Conservation (phyloP, 2,113 vertebrate species). For the Euleptes europaea region DNA sequence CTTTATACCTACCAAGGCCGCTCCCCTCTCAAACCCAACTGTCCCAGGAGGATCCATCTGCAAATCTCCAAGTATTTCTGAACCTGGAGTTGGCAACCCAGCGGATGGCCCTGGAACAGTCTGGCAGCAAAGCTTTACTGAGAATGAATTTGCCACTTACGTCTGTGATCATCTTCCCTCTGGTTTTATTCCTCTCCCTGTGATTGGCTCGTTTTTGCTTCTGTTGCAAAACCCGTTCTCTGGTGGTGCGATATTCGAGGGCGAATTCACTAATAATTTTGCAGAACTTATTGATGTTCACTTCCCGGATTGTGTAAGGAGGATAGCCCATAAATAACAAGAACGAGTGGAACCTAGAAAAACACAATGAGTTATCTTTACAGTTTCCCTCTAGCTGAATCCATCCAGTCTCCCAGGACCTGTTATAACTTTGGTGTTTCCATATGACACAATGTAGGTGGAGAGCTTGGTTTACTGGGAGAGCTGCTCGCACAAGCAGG, state of each 20-base stretch:
- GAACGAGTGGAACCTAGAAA: constrained; percentile 93
- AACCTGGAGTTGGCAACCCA: too few species aligned
- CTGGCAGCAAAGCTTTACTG: background rate
- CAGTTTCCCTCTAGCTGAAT: background rate
- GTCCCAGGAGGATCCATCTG: too few species aligned
- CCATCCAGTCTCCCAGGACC: background rate
- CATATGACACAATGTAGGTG: background rate
- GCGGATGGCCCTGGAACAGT: too few species aligned
- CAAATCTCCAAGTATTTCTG: too few species aligned
- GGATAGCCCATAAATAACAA: constrained; percentile 96
- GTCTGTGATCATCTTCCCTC: constrained; percentile 98
- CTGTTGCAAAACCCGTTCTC: constrained; percentile 94
- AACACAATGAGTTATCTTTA: constrained; percentile 1
- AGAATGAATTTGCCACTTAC: constrained; percentile 79
- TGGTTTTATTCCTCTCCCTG: constrained; percentile 97
- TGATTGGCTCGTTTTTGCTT: constrained; percentile 97
- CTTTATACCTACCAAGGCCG: too few species aligned
- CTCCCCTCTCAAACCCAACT: too few species aligned
- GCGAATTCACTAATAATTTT: constrained; percentile 96
- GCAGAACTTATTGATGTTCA: constrained; percentile 95
- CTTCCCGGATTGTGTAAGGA: constrained; percentile 86
- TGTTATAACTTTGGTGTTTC: background rate
- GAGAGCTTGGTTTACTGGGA: background rate
- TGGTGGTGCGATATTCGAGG: constrained; percentile 94
- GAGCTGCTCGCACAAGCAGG: background rate